phyloP scores from a whole-genome alignment of 2,888 invertebrate species.

The Trachelus troglodyta region DNA sequence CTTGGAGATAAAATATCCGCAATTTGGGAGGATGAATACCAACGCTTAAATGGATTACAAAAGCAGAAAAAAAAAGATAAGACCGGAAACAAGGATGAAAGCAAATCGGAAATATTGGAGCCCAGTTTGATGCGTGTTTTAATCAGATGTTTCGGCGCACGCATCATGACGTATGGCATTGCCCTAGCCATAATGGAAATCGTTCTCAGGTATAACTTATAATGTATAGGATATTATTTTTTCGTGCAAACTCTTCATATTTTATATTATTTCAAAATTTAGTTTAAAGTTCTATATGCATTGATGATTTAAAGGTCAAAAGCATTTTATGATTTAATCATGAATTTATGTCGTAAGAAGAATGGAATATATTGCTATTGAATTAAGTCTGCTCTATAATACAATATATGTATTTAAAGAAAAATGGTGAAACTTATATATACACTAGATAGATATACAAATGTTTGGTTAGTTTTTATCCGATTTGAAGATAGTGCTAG shows the following conservation, averaged over 20 bases:
- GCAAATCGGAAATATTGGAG: conserved; percentile 49
- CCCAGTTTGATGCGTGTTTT: conserved; percentile 74
- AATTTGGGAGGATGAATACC: conserved; percentile 72
- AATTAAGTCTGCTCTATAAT: not conserved
- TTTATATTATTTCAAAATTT: not conserved
- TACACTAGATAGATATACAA: conserved; percentile 6
- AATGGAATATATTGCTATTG: not conserved
- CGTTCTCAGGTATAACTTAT: conserved; percentile 68
- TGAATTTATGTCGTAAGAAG: not conserved
- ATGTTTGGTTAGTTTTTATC: conserved; percentile 21
- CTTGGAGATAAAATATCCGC: conserved; percentile 74
- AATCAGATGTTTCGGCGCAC: conserved; percentile 72
- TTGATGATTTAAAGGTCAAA: not conserved
- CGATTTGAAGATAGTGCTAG: too few relatives aligned
- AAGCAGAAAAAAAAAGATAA: conserved; percentile 21
- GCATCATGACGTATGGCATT: conserved; percentile 74
- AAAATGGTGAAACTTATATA: not conserved
- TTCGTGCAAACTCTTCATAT: not conserved
- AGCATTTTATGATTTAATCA: not conserved
- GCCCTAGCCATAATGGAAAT: conserved; percentile 74
- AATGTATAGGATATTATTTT: not conserved
- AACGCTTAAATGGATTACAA: conserved; percentile 31
- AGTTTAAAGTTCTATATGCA: not conserved
- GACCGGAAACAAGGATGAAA: conserved; percentile 2
- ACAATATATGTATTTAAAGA: not conserved